Base-by-base conservation (phyloP, 2,797 vertebrate genomes). In the Pantherophis alleghaniensis region DNA sequence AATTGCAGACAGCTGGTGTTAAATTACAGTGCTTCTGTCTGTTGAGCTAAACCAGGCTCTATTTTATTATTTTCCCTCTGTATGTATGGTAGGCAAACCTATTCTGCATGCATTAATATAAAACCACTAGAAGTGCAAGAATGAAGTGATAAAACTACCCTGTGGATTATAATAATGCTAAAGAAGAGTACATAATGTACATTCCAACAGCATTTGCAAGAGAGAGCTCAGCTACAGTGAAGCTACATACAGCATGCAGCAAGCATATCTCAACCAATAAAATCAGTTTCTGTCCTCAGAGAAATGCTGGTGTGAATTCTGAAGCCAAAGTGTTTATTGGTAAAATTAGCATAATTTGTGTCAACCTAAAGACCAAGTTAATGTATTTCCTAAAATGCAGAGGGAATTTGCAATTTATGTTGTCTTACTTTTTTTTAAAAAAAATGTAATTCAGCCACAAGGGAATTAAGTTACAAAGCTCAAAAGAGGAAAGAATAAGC, bases 201-300 rank as follows among this genome's bases (percentile, higher is more conserved):
- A 53, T 86, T 95, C 93, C 92, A 63, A 94, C 92, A 96, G 56
- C 61, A 69, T 87, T 94, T 94, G 28, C 91, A 96, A 96, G 88
- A 93, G 90, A 90, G 92, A 96, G 91, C 89, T 93, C 95, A 96
- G 95, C 97, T 97, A 96, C 90, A 83, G 53, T 66, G 92, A 96
- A 96, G 96, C 96, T 94, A 97, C 97, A 97, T 95, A 95, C 90
- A 96, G 95, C 97, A 93, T 79, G 94, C 95, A 95, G 94, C 94
- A 96, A 92, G 92, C 95, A 94, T 97, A 96, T 42, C 7, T 26
- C 94, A 96, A 94, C 95, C 96, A 97, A 93, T 32, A 56, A 93
- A 96, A 95, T 97, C 95, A 95, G 94, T 74, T 94, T 92, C 93
- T 94, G 94, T 95, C 95, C 94, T 96, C 95, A 96, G 93, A 93